Conservation (phyloP, 2,888 invertebrate genomes). For the Synanthedon tipuliformis region DNA sequence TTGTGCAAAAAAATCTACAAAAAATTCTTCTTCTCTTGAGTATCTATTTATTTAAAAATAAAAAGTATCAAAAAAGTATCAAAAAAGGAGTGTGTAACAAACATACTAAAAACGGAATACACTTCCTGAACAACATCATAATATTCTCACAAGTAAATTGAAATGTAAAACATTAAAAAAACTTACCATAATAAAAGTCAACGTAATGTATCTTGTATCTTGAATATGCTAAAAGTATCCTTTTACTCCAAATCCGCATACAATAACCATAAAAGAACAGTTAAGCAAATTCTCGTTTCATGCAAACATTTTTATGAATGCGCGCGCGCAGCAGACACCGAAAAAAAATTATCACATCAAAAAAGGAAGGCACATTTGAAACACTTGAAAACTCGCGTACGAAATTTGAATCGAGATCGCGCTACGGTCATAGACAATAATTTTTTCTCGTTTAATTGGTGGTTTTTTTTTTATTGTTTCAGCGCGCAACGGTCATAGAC, state of each 20-base stretch:
- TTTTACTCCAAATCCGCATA: constrained; percentile 4
- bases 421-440: constrained; percentile 17
- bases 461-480: constrained; percentile 19
- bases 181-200: constrained; percentile 19
- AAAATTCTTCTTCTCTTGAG: no score
- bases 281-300: constrained; percentile 4
- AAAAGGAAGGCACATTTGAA: constrained; percentile 13
- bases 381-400: constrained; percentile 19
- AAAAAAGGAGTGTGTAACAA: no score
- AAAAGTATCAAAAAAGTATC: no score
- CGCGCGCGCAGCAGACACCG: neutral
- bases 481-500: constrained; percentile 19
- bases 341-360: constrained; percentile 17
- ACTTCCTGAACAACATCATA: no score
- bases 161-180: constrained; percentile 1
- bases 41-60: no score
- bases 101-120: no score
- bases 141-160: neutral
- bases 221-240: constrained; percentile 7
- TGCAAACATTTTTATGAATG: neutral
- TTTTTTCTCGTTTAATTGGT: constrained; percentile 20
- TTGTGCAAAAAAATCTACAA: no score
- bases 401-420: constrained; percentile 16
- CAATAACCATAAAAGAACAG: constrained; percentile 7
- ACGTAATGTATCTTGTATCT: constrained; percentile 4